Percentiles rank a stretch among this genome's conserved stretches.
Conservation (phyloP, 2,113 vertebrate species). For the Damaliscus lunatus region DNA sequence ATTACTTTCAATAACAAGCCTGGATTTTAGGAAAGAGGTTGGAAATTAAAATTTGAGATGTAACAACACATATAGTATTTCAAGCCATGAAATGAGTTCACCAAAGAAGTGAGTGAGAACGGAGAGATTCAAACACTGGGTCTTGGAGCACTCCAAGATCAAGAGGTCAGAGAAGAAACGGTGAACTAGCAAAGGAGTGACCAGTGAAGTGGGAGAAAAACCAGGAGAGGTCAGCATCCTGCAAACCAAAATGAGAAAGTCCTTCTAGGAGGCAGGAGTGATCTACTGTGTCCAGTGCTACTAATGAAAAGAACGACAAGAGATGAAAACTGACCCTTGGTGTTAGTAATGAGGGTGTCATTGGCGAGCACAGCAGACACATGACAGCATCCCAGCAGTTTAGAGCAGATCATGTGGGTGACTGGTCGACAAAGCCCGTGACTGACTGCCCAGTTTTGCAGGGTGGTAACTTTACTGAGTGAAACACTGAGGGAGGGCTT, state of each 20-base stretch:
- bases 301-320: neutral
- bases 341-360: neutral
- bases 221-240: neutral
- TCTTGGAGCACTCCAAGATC: neutral
- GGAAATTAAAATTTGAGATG: neutral
- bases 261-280: neutral
- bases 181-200: neutral
- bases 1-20: neutral
- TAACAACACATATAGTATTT: neutral
- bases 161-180: neutral
- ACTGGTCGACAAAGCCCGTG: neutral
- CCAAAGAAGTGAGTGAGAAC: neutral
- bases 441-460: neutral
- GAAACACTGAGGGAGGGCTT: neutral
- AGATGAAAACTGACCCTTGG: neutral
- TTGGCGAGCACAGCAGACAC: neutral
- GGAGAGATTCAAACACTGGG: neutral
- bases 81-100: neutral
- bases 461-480: neutral
- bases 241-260: neutral
- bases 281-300: neutral
- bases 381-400: neutral
- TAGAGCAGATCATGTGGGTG: neutral
- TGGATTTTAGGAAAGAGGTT: neutral
- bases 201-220: neutral